phyloP scores from a whole-genome alignment of 2,888 invertebrate species.

The Apamea monoglypha region DNA sequence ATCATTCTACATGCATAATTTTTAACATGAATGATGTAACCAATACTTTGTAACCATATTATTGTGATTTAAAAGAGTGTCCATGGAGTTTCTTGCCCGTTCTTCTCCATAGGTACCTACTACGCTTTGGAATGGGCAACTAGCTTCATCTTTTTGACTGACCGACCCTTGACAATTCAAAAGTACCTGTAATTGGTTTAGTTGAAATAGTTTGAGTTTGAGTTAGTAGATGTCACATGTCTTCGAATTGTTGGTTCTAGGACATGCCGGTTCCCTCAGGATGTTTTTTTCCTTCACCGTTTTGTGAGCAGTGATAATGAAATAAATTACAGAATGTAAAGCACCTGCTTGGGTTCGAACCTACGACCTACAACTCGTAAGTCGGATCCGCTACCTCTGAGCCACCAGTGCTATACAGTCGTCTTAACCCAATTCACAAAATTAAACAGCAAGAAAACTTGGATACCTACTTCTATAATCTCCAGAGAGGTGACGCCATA shows the following conservation, averaged over 20 bases:
- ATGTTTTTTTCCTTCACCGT: neutral
- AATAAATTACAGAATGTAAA: neutral
- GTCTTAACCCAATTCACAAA: neutral
- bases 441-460: conserved; percentile 19
- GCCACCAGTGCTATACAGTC: neutral
- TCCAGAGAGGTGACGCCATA: conserved; percentile 3
- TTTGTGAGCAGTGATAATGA: neutral
- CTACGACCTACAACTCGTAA: neutral
- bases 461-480: conserved; percentile 4
- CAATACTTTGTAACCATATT: too few relatives aligned
- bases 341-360: neutral
- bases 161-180: too few relatives aligned
- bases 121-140: too few relatives aligned
- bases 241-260: neutral
- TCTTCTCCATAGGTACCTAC: too few relatives aligned
- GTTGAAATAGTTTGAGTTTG: too few relatives aligned
- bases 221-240: neutral
- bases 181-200: too few relatives aligned
- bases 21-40: too few relatives aligned
- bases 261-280: too few relatives aligned
- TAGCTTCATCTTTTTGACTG: too few relatives aligned
- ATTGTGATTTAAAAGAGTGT: too few relatives aligned
- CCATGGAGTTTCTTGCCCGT: too few relatives aligned
- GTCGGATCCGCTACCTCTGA: neutral
- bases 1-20: too few relatives aligned